Base-by-base conservation (phyloP, 2,888 invertebrate genomes). In the Copidosoma aretas region DNA sequence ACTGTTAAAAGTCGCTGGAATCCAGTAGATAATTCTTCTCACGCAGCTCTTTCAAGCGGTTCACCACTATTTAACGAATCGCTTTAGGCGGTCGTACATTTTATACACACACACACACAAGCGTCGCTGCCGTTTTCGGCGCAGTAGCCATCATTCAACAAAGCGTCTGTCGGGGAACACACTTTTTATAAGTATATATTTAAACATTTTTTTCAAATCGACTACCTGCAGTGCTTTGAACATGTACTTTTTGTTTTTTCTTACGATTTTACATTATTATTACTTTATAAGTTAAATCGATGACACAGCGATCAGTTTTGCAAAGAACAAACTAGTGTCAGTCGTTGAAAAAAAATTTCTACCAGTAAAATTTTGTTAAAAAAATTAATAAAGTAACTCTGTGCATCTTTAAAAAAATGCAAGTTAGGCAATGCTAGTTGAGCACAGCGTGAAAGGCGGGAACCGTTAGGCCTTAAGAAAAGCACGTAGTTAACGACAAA, bases 381-480 rank as follows among this genome's bases (percentile, higher is more conserved):
- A 32, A 32, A 32, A 32, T 8, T 32, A 32, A 32, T 5, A 32
- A 32, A 8, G 8, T 32, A 32, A 32, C 32, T 32, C 8, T 32
- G 32, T 32, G 3, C 8, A 32, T 32, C 3, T 32, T 32, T 3
- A 32, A 32, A 32, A 65, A 63, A 62, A 60, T 66, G 56, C 62
- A 63, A 63, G 49, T 66, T 63, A 62, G 63, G 59, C 67, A 60
- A 58, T 32, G 57, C 49, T 59, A 60, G 46, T 32, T 41, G 25
- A 60, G 15, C 24, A 53, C 59, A 61, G 41, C 43, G 53, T 52
- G 19, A 46, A 64, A 67, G 64, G 64, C 63, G 64, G 39, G 67
- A 60, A 19, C 53, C 41, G n/a, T 70, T 71, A 71, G 71, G 67
- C 71, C 67, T 19, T 19, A 10, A 61, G n/a, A 64, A 66, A 25